Conservation (phyloP, 2,888 invertebrate genomes). For the Tipula unca region DNA sequence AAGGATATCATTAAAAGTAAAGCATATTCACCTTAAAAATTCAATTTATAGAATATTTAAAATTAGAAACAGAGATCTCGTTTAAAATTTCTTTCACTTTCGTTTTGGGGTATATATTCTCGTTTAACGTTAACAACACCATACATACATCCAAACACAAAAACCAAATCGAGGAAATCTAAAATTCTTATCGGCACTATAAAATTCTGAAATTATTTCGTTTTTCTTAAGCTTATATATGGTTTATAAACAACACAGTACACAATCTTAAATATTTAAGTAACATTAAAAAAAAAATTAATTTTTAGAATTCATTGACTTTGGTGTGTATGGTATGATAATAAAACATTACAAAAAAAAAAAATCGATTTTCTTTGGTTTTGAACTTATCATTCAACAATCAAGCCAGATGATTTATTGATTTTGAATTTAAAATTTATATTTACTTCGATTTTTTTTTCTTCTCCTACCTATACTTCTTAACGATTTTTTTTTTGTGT, state of each 20-base stretch:
- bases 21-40: not conserved
- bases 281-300: not conserved
- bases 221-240: not conserved
- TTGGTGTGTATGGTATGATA: not conserved
- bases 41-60: not conserved
- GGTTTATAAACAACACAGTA: not conserved
- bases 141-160: not conserved
- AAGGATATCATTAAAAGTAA: not conserved
- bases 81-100: not conserved
- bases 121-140: not conserved
- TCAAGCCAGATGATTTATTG: constrained; percentile 4
- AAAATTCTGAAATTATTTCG: not conserved
- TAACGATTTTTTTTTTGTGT: not conserved
- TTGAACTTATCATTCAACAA: constrained; percentile 8
- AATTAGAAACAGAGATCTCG: not conserved
- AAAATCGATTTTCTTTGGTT: not conserved
- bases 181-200: not conserved
- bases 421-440: constrained; percentile 14
- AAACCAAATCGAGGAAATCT: not conserved
- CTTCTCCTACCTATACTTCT: not conserved
- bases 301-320: not conserved
- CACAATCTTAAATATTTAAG: constrained; percentile 1
- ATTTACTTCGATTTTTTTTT: not conserved
- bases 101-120: too few species aligned
- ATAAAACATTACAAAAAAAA: not conserved